A percentile compares a stretch with the other conserved stretches of the same genome.
Conservation (phyloP, 2,113 vertebrate genomes). For the Tapirus terrestris region DNA sequence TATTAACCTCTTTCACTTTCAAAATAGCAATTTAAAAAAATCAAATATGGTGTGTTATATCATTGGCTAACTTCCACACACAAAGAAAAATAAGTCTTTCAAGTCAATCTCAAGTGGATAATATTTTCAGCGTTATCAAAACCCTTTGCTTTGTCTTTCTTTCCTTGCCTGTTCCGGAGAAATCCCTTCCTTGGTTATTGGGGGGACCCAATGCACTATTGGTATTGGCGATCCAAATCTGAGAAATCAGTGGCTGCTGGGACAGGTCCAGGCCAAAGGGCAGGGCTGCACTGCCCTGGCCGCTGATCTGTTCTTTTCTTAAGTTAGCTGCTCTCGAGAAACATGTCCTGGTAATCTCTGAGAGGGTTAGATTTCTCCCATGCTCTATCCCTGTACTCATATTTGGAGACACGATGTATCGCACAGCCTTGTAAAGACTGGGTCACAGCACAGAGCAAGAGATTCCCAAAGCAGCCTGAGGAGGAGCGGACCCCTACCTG, state of each 20-base stretch:
- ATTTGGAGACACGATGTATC: not conserved
- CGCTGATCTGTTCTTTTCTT: not conserved
- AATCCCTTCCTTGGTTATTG: not conserved
- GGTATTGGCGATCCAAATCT: not conserved
- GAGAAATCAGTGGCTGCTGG: not conserved
- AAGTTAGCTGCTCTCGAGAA: conserved; percentile 5
- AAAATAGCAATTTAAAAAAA: not conserved
- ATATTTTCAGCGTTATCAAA: not conserved
- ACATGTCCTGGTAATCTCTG: not conserved
- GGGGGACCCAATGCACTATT: not conserved
- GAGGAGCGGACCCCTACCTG: not conserved
- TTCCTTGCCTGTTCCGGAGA: not conserved
- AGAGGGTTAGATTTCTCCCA: not conserved
- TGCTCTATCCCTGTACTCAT: not conserved
- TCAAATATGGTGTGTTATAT: not conserved
- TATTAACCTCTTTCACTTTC: not conserved
- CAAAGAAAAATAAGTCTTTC: not conserved
- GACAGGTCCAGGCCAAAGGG: not conserved
- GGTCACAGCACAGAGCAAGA: not conserved
- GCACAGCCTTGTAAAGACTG: not conserved
- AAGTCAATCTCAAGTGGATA: not conserved
- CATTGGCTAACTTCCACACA: not conserved
- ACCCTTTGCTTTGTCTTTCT: not conserved
- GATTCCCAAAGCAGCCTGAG: rapidly evolving
- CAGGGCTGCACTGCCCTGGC: not conserved